phyloP scores from a whole-genome alignment of 2,888 invertebrate species.

The Chorisops tibialis region DNA sequence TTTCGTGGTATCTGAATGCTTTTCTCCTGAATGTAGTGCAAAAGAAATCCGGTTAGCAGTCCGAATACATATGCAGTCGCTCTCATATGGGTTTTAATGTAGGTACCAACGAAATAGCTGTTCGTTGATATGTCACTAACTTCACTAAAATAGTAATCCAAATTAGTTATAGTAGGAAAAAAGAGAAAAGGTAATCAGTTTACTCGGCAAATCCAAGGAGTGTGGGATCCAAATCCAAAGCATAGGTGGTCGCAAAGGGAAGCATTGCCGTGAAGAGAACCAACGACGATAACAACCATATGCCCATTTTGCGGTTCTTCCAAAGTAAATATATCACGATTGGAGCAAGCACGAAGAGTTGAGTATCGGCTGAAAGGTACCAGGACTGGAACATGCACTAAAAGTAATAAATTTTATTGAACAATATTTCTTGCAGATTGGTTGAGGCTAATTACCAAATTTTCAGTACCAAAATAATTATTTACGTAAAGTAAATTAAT shows the following conservation, averaged over 20 bases:
- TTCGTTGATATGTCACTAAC: slow-evolving; percentile 62
- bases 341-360: slow-evolving; percentile 65
- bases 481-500: slow-evolving; percentile 70
- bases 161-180: slow-evolving; percentile 33
- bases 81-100: slow-evolving; percentile 74
- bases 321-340: slow-evolving; percentile 65
- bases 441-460: slow-evolving; percentile 37
- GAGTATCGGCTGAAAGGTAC: slow-evolving; percentile 62
- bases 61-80: slow-evolving; percentile 69
- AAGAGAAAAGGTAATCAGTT: slow-evolving; percentile 47
- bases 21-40: slow-evolving; percentile 62
- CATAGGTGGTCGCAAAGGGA: slow-evolving; percentile 60
- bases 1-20: slow-evolving; percentile 51
- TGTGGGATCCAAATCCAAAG: slow-evolving; percentile 63
- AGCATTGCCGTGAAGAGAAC: slow-evolving; percentile 55
- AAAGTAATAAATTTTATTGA: slow-evolving; percentile 27
- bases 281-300: slow-evolving; percentile 54
- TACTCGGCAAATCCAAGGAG: slow-evolving; percentile 66
- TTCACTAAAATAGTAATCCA: slow-evolving; percentile 56
- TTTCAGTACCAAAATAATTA: slow-evolving; percentile 65
- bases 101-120: slow-evolving; percentile 61
- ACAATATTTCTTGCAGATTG: not conserved
- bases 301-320: slow-evolving; percentile 61
- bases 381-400: slow-evolving; percentile 59
- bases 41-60: slow-evolving; percentile 62